Conservation (phyloP, 2,888 invertebrate species). For the Mesopsocus fuscifrons region DNA sequence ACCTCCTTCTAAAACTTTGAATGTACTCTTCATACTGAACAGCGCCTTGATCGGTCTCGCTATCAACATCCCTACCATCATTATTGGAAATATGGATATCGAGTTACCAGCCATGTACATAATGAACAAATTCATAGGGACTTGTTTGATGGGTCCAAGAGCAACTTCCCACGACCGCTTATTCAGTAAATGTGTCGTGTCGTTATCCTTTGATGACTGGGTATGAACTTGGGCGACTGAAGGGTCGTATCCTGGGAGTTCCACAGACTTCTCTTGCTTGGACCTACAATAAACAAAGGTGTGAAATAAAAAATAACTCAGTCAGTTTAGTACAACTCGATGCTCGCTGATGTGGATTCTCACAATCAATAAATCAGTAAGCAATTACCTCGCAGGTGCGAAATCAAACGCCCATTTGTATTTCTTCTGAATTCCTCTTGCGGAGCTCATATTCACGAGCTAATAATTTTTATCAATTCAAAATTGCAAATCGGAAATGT, state of each 20-base stretch:
- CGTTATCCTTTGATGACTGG: constrained; percentile 64
- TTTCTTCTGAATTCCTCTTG: constrained; percentile 22
- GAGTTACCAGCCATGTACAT: constrained; percentile 99
- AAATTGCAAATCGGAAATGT: background rate
- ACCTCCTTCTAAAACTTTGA: constrained; percentile 86
- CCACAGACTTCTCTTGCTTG: constrained; percentile 19
- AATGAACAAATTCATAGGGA: constrained; percentile 96
- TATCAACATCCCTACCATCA: constrained; percentile 99
- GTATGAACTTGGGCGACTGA: constrained; percentile 48
- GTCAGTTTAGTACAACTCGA: constrained; percentile 14
- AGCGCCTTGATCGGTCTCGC: constrained; percentile 91
- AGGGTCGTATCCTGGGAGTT: constrained; percentile 46
- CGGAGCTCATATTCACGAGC: constrained; percentile 11
- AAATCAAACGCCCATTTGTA: constrained; percentile 46
- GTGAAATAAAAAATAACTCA: too few species aligned
- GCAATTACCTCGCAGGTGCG: constrained; percentile 6
- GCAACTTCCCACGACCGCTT: constrained; percentile 97
- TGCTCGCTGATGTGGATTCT: constrained; percentile 13
- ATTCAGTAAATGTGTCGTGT: constrained; percentile 66
- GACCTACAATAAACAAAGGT: constrained; percentile 17
- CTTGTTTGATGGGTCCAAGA: constrained; percentile 80
- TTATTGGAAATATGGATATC: constrained; percentile 98
- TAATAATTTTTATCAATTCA: background rate
- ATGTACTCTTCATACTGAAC: constrained; percentile 58
- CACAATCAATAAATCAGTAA: background rate